Percentiles rank a stretch among this genome's conserved stretches.
Evolutionary conservation across 2,888 invertebrate species (phyloP).

Genomic region (Beris morrisii): DNA sequence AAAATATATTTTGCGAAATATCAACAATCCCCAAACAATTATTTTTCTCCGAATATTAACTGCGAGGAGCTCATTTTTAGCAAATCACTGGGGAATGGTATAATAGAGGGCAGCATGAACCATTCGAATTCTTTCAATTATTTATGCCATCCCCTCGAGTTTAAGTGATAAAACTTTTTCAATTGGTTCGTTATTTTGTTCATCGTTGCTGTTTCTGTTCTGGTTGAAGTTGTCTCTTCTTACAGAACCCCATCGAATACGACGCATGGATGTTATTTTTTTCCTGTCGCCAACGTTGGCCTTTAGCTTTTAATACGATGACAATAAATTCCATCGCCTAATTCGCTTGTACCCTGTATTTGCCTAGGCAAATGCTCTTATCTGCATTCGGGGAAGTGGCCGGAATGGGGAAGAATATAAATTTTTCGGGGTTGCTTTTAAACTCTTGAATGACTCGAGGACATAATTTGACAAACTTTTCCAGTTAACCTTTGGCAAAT

Average conservation of each 20-base stretch:
- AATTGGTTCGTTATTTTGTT: constrained; percentile 20
- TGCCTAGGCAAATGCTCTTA: constrained; percentile 26
- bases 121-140: constrained; percentile 20
- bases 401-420: constrained; percentile 2
- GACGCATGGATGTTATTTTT: constrained; percentile 29
- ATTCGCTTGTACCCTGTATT: constrained; percentile 28
- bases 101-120: not conserved
- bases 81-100: too few species aligned
- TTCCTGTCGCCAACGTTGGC: not conserved
- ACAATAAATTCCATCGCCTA: constrained; percentile 32
- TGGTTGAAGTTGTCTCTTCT: too few species aligned
- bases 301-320: constrained; percentile 8
- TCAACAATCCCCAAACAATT: too few species aligned
- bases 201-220: not conserved
- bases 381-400: not conserved
- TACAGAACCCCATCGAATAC: not conserved
- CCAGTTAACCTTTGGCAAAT: constrained; percentile 29
- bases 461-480: constrained; percentile 32
- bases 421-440: constrained; percentile 12
- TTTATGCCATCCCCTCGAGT: constrained; percentile 11
- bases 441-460: constrained; percentile 10
- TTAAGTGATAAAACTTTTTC: constrained; percentile 32
- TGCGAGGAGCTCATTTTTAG: too few species aligned
- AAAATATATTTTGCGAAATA: too few species aligned
- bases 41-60: too few species aligned